Base-by-base conservation (phyloP, 2,113 vertebrate genomes). In the Microcebus murinus region DNA sequence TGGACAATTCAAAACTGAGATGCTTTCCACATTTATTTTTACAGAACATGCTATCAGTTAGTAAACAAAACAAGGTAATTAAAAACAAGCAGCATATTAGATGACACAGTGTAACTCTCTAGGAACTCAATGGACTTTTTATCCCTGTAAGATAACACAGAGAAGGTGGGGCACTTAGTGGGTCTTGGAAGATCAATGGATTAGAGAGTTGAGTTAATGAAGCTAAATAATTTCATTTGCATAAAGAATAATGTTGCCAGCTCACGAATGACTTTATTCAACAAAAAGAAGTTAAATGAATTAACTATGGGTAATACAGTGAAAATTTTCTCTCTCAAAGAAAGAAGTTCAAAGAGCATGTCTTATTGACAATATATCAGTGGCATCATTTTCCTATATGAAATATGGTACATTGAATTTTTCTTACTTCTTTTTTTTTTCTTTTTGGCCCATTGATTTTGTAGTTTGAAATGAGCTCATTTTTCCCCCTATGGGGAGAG, bases 391-490 rank as follows among this genome's bases (percentile, higher is more conserved):
- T 95, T 96, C 80, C 61, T 94, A 7, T 84, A 77, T 87, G 52
- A 97, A 92, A 95, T 90, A 94, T 79, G 52, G 17, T 9, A 52
- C 23, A 73, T 15, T 95, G 45, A 92, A 87, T 96, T 97, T 96
- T 96, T 90, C 76, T 92, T 95, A 48, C 50, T 73, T 61, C 8
- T 4, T 85, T 76, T 39, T 42, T 31, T 42, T 65, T 27, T 12
- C 73, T 45, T 71, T 93, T 94, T 61, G 14, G 39, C 8, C 3
- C 48, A 90, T 87, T 87, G 57, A 96, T 87, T 90, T 96, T 87
- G 91, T 91, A 74, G 45, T 31, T 85, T 92, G 81, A 96, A 96
- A 96, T 94, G n/a, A 94, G 27, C 36, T 96, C 29, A 71, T 95
- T 94, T 96, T 87, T 59, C 3, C 70, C 6, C 67, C 18, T 50